These are phyloP conservation scores for Entomyzon cyanotis DNA, from an alignment of 2,113 vertebrate species.

Conservation along the genomic window DNA sequence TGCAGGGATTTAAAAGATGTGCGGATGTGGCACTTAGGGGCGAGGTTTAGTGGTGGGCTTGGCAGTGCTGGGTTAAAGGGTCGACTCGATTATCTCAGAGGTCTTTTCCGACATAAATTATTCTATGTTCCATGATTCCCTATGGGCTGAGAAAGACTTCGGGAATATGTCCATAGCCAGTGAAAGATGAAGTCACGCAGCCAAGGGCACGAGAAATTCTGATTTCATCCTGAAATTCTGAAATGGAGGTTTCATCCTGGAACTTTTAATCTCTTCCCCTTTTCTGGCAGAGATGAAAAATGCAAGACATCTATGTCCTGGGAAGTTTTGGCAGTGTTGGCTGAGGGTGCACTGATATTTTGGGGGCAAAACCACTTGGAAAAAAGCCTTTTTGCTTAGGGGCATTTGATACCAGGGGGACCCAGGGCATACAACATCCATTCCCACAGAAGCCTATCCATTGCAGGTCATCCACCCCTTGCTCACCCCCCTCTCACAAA, in stretches of 20 bases:
- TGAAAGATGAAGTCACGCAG: neutral
- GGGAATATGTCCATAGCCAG: neutral
- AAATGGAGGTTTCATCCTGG: neutral
- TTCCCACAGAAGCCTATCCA: neutral
- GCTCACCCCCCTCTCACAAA: neutral
- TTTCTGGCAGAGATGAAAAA: neutral
- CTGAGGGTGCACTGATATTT: neutral
- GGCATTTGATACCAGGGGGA: rapidly evolving
- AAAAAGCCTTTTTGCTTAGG: neutral
- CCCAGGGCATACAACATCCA: neutral
- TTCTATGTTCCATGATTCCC: neutral
- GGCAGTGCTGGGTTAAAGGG: neutral
- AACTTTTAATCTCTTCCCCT: neutral
- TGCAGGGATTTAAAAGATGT: neutral
- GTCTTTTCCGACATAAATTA: neutral
- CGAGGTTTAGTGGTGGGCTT: neutral
- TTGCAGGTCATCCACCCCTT: neutral
- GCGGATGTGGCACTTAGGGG: neutral
- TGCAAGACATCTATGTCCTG: neutral
- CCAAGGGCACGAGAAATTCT: neutral
- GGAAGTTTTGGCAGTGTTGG: neutral
- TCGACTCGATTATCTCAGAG: neutral
- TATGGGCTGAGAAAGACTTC: neutral
- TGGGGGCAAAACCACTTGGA: neutral
- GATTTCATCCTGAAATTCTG: no score